Base-by-base conservation (phyloP, 2,113 vertebrate genomes). In the Nanorana parkeri region DNA sequence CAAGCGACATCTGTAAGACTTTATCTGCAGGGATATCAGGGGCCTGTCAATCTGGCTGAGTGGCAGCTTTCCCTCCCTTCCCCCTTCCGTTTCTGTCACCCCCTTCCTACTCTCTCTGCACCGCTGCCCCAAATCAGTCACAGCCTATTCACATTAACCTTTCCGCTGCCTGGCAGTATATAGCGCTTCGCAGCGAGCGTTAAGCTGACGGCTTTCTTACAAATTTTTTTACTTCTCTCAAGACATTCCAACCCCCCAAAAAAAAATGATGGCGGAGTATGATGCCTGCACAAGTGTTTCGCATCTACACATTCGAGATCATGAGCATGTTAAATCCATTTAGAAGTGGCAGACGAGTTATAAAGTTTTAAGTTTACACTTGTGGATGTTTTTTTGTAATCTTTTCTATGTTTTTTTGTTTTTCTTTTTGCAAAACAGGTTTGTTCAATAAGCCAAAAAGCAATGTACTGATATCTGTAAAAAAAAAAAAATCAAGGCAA, bases 11-110 rank as follows among this genome's bases (percentile, higher is more conserved):
- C 93, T 91, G 91, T 86, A 85, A 88, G 88, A 90, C 20, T 92
- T 93, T 93, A 94, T 94, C 93, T 89, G 90, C 89, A 83, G 88
- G 90, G 87, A 88, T 84, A 93, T 92, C 91, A 89, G 86, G 26
- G 55, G 23, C 72, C 87, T 90, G 94, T 88, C 93, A 47, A 17
- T 95, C 92, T 89, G 26, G 0, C 16, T 74, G 87, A 92, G n/a
- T 89, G 93, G 68, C 92, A 92, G 87, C 85, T 52, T 2, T 81
- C 88, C 87, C 84, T 85, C 84, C 87, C 88, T 86, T 58, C 61
- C 79, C 81, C 78, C 21, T 83, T 77, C 78, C 80, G 16, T 17
- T 83, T 21, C 64, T 2, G 4, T 73, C 82, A 67, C 68, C 71
- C 32, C 84, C 72, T 74, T 83, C 85, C 84, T 64, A 79, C 71